phyloP scores from a whole-genome alignment of 2,113 vertebrate species.

The Hippocampus guttulatus region DNA sequence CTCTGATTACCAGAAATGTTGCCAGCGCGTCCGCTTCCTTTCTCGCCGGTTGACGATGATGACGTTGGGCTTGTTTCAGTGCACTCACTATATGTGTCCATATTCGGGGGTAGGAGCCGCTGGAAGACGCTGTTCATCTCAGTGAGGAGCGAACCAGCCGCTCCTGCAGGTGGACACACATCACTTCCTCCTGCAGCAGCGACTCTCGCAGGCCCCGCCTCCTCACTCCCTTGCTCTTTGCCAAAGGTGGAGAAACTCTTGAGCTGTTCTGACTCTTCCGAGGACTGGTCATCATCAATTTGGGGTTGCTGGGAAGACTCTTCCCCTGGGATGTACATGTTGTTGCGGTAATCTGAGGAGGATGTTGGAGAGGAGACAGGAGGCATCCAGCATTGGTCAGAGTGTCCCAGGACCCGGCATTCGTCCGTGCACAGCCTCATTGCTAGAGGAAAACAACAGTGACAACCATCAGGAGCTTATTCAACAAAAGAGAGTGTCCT shows the following conservation, averaged over 20 bases:
- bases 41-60: conserved; percentile 56
- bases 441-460: conserved; percentile 59
- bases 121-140: conserved; percentile 98
- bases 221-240: conserved; percentile 77
- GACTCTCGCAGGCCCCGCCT: conserved; percentile 60
- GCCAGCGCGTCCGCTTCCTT: conserved; percentile 46
- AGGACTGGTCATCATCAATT: conserved; percentile 78
- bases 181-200: conserved; percentile 53
- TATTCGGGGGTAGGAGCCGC: conserved; percentile 82
- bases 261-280: conserved; percentile 78
- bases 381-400: conserved; percentile 99
- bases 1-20: conserved; percentile 40
- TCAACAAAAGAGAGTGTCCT: not conserved
- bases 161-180: conserved; percentile 55
- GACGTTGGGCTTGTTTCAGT: conserved; percentile 61
- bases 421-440: conserved; percentile 96
- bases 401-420: conserved; percentile 91
- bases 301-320: conserved; percentile 75
- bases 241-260: conserved; percentile 97
- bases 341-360: conserved; percentile 87
- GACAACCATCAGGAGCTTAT: conserved; percentile 1
- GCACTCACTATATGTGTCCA: conserved; percentile 81
- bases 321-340: conserved; percentile 95
- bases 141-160: conserved; percentile 83
- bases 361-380: conserved; percentile 80